phyloP scores from a whole-genome alignment of 2,888 invertebrate species.

The Silvanus unidentatus region DNA sequence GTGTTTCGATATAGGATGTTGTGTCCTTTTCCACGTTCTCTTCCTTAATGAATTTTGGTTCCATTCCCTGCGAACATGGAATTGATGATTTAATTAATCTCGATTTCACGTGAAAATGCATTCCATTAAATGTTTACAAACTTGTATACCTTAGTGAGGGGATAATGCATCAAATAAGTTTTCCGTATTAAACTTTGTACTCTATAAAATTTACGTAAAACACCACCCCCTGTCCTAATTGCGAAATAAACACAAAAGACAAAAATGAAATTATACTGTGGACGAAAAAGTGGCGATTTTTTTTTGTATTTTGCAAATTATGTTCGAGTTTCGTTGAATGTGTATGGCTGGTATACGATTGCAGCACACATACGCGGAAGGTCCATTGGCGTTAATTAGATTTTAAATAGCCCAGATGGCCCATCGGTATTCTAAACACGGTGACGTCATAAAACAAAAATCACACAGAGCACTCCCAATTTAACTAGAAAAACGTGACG shows the following conservation, averaged over 20 bases:
- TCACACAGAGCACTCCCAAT: constrained; percentile 31
- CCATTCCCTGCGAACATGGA: constrained; percentile 49
- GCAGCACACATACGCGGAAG: neutral
- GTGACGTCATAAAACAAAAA: constrained; percentile 45
- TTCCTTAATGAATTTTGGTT: constrained; percentile 57
- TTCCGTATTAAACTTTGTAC: neutral
- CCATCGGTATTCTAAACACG: constrained; percentile 39
- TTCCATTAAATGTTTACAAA: too few species aligned
- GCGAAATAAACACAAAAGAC: too few species aligned
- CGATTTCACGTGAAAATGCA: neutral
- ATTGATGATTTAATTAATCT: neutral
- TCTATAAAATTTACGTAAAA: neutral
- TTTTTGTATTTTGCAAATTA: too few species aligned
- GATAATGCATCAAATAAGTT: neutral
- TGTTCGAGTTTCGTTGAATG: too few species aligned
- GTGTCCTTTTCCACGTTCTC: constrained; percentile 53
- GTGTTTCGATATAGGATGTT: constrained; percentile 32
- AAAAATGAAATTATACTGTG: too few species aligned
- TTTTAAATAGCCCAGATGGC: constrained; percentile 25
- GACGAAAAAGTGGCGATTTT: too few species aligned
- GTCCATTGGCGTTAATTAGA: constrained; percentile 32
- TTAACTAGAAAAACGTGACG: constrained; percentile 46
- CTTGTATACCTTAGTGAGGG: neutral
- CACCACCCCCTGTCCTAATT: too few species aligned
- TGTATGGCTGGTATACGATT: too few species aligned